Percentiles rank a stretch among this genome's conserved stretches.
Evolutionary conservation across 2,113 vertebrate species (phyloP).

Genomic region (Dromiciops gliroides): DNA sequence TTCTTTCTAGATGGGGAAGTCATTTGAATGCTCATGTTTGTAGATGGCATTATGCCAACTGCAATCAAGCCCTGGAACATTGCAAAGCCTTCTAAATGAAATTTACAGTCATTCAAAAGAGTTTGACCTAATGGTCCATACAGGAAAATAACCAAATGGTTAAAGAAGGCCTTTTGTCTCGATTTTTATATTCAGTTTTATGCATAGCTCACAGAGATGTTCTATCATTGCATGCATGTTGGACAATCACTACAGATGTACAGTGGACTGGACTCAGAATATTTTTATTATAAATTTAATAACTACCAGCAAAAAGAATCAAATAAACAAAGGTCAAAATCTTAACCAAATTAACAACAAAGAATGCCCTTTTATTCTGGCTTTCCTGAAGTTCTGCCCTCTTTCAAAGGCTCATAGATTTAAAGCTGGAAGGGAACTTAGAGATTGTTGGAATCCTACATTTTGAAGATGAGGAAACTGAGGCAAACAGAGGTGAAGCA

Average conservation of each 20-base stretch:
- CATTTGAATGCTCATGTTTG: not conserved
- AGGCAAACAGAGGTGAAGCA: not conserved
- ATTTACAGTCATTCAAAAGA: not conserved
- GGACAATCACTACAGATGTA: not conserved
- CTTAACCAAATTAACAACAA: not conserved
- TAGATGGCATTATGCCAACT: not conserved
- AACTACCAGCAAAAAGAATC: not conserved
- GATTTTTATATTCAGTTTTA: not conserved
- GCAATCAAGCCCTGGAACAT: not conserved
- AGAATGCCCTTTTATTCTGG: not conserved
- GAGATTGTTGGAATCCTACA: not conserved
- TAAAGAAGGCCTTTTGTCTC: not conserved
- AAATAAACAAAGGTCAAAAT: not conserved
- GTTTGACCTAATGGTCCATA: not conserved
- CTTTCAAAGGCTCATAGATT: not conserved
- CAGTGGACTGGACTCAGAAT: not conserved
- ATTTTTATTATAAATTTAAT: not conserved
- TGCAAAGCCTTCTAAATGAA: not conserved
- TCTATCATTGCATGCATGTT: not conserved
- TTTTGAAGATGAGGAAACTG: not conserved
- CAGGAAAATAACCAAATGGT: not conserved
- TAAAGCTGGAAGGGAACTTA: not conserved
- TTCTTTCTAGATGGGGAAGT: not conserved
- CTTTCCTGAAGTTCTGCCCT: not conserved
- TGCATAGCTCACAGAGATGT: not conserved